Conservation (phyloP, 2,113 vertebrate species). For the Sapajus apella region DNA sequence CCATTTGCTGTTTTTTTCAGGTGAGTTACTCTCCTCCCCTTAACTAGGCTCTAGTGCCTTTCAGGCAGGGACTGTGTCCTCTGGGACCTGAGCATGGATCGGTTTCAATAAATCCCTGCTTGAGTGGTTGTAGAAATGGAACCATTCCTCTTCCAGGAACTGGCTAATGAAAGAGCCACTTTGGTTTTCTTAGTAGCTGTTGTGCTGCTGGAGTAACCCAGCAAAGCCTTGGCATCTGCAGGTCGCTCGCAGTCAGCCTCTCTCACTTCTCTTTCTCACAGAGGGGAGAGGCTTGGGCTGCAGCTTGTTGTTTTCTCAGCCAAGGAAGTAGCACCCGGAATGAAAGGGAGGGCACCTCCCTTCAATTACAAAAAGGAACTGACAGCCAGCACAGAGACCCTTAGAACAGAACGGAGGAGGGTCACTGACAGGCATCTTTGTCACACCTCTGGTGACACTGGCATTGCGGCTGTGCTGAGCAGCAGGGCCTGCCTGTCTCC, state of each 20-base stretch:
- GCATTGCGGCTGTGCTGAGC: neutral
- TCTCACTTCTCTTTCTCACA: constrained; percentile 39
- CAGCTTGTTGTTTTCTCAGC: constrained; percentile 17
- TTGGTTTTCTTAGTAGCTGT: neutral
- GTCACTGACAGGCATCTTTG: fast-evolving
- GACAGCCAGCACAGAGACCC: neutral
- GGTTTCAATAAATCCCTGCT: neutral
- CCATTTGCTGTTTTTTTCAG: neutral
- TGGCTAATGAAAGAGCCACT: neutral
- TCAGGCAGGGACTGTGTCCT: neutral
- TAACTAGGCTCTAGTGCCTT: neutral
- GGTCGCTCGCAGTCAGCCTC: neutral
- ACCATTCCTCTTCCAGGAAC: neutral
- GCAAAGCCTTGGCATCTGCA: neutral
- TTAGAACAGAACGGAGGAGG: neutral
- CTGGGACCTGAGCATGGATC: fast-evolving
- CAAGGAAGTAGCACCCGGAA: neutral
- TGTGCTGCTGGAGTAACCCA: neutral
- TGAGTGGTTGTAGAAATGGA: neutral
- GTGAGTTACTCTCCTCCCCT: neutral
- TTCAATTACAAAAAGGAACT: neutral
- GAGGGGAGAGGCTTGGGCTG: neutral
- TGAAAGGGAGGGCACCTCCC: neutral
- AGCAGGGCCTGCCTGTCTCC: neutral
- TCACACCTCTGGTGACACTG: neutral